These are phyloP conservation scores for Caretta caretta DNA, from an alignment of 2,113 vertebrate genomes.

Conservation along the genomic window DNA sequence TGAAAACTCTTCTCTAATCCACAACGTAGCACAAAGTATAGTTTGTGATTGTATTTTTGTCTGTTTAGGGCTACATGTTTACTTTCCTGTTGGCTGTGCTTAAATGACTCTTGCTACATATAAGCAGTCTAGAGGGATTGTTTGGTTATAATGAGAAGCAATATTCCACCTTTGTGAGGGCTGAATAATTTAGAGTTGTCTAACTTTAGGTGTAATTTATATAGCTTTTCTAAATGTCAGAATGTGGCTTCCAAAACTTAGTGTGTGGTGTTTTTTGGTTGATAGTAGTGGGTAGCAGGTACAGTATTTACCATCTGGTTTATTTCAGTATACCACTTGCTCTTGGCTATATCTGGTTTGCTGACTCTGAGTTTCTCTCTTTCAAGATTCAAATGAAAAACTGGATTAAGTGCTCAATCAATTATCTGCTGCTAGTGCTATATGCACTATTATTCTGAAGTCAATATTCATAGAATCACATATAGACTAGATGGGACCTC, in stretches of 20 bases:
- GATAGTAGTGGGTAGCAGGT: conserved; percentile 9
- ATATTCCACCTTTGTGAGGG: not conserved
- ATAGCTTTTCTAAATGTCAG: not conserved
- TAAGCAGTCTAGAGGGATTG: conserved; percentile 3
- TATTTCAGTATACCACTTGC: not conserved
- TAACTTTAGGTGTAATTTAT: not conserved
- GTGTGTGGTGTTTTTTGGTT: conserved; percentile 32
- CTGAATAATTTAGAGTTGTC: not conserved
- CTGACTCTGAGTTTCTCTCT: not conserved
- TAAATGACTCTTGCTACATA: not conserved
- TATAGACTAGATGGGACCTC: conserved; percentile 5
- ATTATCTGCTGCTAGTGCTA: not conserved
- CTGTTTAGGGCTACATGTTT: not conserved
- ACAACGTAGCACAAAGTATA: not conserved
- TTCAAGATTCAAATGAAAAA: not conserved
- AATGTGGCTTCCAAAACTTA: not conserved
- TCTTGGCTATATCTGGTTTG: not conserved
- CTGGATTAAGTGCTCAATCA: not conserved
- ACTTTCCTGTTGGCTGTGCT: not conserved
- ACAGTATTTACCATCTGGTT: conserved; percentile 26
- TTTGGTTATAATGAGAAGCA: not conserved
- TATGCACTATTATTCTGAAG: not conserved
- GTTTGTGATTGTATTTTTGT: not conserved
- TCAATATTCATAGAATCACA: not conserved
- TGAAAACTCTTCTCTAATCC: not conserved